Conservation (phyloP, 1,140 invertebrate species). For the Macrosteles quadrilineatus region DNA sequence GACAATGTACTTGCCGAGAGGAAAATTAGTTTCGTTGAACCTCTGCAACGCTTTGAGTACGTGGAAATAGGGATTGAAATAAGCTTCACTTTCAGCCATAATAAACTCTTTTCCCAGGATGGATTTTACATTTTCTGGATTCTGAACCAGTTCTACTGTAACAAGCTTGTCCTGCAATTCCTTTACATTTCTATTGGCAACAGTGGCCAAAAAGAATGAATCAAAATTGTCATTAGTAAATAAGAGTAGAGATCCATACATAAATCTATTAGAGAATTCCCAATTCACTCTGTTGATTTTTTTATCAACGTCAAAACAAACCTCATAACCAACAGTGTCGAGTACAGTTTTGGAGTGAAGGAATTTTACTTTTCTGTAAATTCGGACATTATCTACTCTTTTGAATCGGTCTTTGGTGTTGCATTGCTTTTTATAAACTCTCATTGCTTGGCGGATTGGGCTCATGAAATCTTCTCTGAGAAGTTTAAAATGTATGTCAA, state of each 20-base stretch:
- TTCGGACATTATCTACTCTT: conserved; percentile 19
- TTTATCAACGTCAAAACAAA: conserved; percentile 28
- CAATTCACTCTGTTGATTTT: conserved; percentile 23
- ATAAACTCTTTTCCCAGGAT: conserved; percentile 47
- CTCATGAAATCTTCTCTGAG: conserved; percentile 23
- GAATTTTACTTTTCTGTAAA: conserved; percentile 21
- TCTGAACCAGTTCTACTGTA: background rate
- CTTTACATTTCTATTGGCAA: conserved; percentile 14
- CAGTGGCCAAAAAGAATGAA: conserved; percentile 10
- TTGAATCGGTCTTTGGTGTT: conserved; percentile 9
- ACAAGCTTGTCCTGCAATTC: conserved; percentile 11
- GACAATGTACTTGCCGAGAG: conserved; percentile 65
- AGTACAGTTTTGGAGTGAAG: background rate
- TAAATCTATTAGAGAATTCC: conserved; percentile 20
- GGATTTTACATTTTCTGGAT: background rate
- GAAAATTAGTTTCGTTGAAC: conserved; percentile 56
- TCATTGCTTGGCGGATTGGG: conserved; percentile 19
- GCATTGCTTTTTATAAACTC: conserved; percentile 9
- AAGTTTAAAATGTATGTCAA: conserved; percentile 23
- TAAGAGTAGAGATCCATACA: conserved; percentile 23
- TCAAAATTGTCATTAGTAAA: conserved; percentile 17
- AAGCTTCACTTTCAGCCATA: conserved; percentile 67
- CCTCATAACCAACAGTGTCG: conserved; percentile 16
- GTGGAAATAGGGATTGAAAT: conserved; percentile 68
- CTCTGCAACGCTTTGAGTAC: conserved; percentile 62